These are phyloP conservation scores for Spisula solida DNA, from an alignment of 2,888 invertebrate species.

Conservation along the genomic window DNA sequence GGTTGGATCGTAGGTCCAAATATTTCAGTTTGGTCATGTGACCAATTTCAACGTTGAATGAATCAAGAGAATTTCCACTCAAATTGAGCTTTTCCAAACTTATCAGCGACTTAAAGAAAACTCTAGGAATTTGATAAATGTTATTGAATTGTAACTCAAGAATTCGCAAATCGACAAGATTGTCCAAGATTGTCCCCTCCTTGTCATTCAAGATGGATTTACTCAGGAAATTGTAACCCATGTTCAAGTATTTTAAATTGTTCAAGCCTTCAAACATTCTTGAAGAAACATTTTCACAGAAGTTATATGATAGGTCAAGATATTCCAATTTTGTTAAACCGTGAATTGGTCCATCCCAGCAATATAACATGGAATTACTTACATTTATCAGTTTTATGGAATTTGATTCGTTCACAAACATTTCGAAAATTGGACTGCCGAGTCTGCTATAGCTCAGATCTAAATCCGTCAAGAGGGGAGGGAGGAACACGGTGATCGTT, in stretches of 20 bases:
- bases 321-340: constrained; percentile 45
- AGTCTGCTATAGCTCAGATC: constrained; percentile 56
- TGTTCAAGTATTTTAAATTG: constrained; percentile 29
- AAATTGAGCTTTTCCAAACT: constrained; percentile 27
- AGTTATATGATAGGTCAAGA: constrained; percentile 46
- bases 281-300: constrained; percentile 31
- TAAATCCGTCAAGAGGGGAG: constrained; percentile 37
- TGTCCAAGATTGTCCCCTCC: constrained; percentile 25
- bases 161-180: constrained; percentile 23
- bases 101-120: constrained; percentile 29
- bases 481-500: constrained; percentile 39
- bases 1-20: constrained; percentile 41
- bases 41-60: constrained; percentile 34
- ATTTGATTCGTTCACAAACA: constrained; percentile 38
- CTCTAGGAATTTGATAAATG: constrained; percentile 34
- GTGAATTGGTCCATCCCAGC: constrained; percentile 58
- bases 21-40: constrained; percentile 45
- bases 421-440: constrained; percentile 37
- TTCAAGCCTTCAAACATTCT: constrained; percentile 40
- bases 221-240: constrained; percentile 38
- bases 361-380: constrained; percentile 46
- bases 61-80: constrained; percentile 26
- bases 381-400: constrained; percentile 36
- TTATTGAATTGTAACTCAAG: constrained; percentile 46
- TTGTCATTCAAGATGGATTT: constrained; percentile 20